These are phyloP conservation scores for Tinea semifulvella DNA, from an alignment of 2,888 invertebrate species.

Conservation along the genomic window DNA sequence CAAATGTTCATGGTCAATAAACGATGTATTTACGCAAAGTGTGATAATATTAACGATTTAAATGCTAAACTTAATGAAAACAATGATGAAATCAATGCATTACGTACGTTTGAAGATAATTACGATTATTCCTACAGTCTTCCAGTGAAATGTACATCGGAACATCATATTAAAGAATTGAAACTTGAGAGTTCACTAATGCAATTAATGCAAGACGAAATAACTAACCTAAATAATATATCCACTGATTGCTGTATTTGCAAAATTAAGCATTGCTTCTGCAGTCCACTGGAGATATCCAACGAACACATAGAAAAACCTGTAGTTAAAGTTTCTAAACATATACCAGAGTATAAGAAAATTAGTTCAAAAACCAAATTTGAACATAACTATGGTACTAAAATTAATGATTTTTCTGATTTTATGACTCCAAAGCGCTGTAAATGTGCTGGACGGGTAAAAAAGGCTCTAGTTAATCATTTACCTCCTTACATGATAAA, in stretches of 20 bases:
- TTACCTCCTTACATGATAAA: constrained; percentile 47
- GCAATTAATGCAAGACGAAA: constrained; percentile 43
- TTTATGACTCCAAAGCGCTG: constrained; percentile 35
- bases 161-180: constrained; percentile 32
- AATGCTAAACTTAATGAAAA: constrained; percentile 37
- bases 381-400: constrained; percentile 41
- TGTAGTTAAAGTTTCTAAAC: constrained; percentile 16
- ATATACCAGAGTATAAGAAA: constrained; percentile 20
- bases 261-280: constrained; percentile 36
- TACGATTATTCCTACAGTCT: constrained; percentile 34
- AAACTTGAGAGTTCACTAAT: constrained; percentile 45
- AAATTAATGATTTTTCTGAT: constrained; percentile 40
- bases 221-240: neutral
- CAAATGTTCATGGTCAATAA: constrained; percentile 51
- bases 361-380: constrained; percentile 31
- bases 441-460: constrained; percentile 35
- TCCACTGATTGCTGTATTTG: constrained; percentile 32
- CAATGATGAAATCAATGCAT: constrained; percentile 34
- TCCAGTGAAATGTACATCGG: constrained; percentile 33
- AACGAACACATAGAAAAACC: neutral
- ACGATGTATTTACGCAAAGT: constrained; percentile 43
- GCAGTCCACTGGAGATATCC: constrained; percentile 24
- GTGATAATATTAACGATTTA: constrained; percentile 43
- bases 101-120: constrained; percentile 32
- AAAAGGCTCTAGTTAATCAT: constrained; percentile 41